Percentiles rank a stretch among this genome's conserved stretches.
Evolutionary conservation across 2,888 invertebrate species (phyloP).

Genomic region (Chouioia cunea): DNA sequence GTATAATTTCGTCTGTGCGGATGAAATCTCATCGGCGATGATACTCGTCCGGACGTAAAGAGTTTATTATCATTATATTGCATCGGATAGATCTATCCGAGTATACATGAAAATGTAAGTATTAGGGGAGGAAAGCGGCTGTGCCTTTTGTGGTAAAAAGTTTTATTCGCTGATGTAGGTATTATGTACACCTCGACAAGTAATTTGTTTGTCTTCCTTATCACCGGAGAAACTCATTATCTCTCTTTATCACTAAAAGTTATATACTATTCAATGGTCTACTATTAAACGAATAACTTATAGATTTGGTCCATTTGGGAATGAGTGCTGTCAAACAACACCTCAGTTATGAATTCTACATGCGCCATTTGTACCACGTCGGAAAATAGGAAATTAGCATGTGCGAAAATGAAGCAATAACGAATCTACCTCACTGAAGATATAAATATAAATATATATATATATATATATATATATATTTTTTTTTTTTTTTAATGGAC

Average conservation of each 20-base stretch:
- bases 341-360: constrained; percentile 26
- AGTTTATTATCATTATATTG: constrained; percentile 41
- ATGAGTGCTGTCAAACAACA: background rate
- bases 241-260: too few species aligned
- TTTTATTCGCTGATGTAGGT: too few species aligned
- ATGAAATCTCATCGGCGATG: constrained; percentile 33
- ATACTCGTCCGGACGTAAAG: constrained; percentile 28
- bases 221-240: too few species aligned
- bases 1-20: constrained; percentile 22
- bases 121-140: too few species aligned
- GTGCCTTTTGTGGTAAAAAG: too few species aligned
- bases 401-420: background rate
- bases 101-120: too few species aligned
- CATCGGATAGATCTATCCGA: constrained; percentile 4
- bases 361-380: constrained; percentile 3
- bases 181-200: too few species aligned
- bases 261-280: too few species aligned
- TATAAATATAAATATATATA: constrained; percentile 50
- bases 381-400: background rate
- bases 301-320: too few species aligned
- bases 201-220: too few species aligned
- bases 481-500: constrained; percentile 63
- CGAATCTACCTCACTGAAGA: background rate
- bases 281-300: too few species aligned
- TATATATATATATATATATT: too few species aligned